Percentiles rank a stretch among this genome's conserved stretches.
Conservation (phyloP, 2,888 invertebrate species). For the Tinea pellionella region DNA sequence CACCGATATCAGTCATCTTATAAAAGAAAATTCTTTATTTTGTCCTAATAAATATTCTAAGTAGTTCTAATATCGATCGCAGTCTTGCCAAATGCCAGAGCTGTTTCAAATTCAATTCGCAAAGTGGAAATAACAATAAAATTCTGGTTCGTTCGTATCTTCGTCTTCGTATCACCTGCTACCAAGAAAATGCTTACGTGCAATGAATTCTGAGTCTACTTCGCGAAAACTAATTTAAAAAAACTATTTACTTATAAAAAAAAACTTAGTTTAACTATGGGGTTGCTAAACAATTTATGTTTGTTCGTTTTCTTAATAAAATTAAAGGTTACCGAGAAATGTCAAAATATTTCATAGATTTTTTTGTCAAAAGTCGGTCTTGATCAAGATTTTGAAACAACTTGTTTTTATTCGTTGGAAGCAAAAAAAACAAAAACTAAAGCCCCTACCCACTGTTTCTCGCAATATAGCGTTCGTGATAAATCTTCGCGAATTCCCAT, state of each 20-base stretch:
- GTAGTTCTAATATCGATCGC: background rate
- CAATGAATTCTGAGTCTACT: constrained; percentile 30
- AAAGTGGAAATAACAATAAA: constrained; percentile 66
- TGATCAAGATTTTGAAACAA: constrained; percentile 11
- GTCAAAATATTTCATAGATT: constrained; percentile 63
- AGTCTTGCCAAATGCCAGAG: constrained; percentile 17
- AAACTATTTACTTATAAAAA: background rate
- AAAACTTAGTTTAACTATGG: background rate
- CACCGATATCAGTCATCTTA: too few relatives aligned
- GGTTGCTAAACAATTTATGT: background rate
- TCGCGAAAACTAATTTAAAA: background rate
- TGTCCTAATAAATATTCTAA: too few relatives aligned
- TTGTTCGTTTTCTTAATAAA: background rate
- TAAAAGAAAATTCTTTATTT: too few relatives aligned
- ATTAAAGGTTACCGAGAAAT: constrained; percentile 44
- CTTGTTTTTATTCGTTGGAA: constrained; percentile 30
- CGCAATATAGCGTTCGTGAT: constrained; percentile 51
- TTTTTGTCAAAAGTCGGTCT: constrained; percentile 25
- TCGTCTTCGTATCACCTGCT: constrained; percentile 51
- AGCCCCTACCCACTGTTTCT: constrained; percentile 38
- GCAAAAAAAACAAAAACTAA: constrained; percentile 45
- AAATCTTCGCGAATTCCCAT: constrained; percentile 62
- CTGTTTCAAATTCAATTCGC: constrained; percentile 66
- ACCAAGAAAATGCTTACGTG: constrained; percentile 32
- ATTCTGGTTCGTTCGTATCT: constrained; percentile 43